Evolutionary conservation across 2,797 vertebrate species (phyloP), one percentile per base, ranked within the genome.

Genomic region (Urophycis tenuis): DNA sequence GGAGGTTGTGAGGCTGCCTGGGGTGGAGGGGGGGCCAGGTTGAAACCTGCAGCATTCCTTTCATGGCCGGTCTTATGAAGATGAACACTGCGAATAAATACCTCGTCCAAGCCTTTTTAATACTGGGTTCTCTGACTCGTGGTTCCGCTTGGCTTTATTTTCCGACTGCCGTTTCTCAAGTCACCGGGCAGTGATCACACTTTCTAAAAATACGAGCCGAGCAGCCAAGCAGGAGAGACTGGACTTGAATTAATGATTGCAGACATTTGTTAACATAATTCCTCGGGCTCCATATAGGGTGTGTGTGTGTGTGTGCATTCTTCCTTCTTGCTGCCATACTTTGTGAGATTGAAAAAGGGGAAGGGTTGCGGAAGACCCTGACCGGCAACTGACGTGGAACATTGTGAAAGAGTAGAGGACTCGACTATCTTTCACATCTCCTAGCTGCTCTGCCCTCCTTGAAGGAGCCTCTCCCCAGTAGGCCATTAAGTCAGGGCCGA

Each of bases 191-290:
- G 25, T 64, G 60, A 64, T 64, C n/a, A 29, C 30, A 29, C 0
- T 75, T 81, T 84, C 87, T 87, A 89, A 89, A 89, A 89, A 86
- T 89, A 87, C 25, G n/a, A 64, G 60, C 25, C 29, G 60, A 64
- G 60, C 53, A 73, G n/a, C 34, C 29, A 69, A 76, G 78, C 60
- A 74, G 25, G 79, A 81, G 78, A 45, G 78, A 79, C 33, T 29
- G 60, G 60, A 72, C 77, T 86, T 82, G 64, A 75, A 74, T 79
- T 33, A 79, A 79, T 79, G 78, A 45, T 73, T 32, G 9, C 69
- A 67, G 77, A 79, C 75, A 5, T 70, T 30, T 75, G 76, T 75
- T 75, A 80, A 34, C 76, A 75, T 69, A 22, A 32, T 22, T 49
- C 71, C 11, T 69, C 60, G n/a, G 70, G 39, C n/a, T 80, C 75